Percentiles rank a stretch among this genome's conserved stretches.
Evolutionary conservation across 2,113 vertebrate genomes (phyloP).

Genomic region (Rhabdornis inornatus): DNA sequence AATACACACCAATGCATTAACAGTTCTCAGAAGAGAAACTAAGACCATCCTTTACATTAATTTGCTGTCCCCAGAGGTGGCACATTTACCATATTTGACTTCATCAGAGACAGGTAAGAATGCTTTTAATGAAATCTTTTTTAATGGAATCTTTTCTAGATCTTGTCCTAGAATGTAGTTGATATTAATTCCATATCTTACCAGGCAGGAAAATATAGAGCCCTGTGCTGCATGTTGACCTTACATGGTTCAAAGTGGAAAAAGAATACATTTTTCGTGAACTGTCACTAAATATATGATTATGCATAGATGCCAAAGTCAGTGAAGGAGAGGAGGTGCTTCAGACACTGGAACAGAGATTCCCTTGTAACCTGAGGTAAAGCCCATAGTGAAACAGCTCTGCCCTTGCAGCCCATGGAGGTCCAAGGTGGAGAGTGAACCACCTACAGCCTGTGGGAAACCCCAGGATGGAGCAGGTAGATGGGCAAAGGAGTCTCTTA

Average conservation of each 20-base stretch:
- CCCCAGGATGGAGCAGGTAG: not conserved
- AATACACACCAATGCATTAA: not conserved
- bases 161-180: not conserved
- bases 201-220: not conserved
- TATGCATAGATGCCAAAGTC: not conserved
- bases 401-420: not conserved
- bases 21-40: not conserved
- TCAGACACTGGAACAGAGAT: not conserved
- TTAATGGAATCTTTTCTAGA: not conserved
- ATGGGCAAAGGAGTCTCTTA: not conserved
- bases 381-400: not conserved
- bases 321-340: not conserved
- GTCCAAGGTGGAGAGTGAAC: rapidly evolving
- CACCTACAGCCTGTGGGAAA: not conserved
- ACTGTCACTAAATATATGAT: not conserved
- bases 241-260: not conserved
- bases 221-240: not conserved
- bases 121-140: not conserved
- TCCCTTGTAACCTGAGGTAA: not conserved
- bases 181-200: not conserved
- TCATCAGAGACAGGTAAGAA: not conserved
- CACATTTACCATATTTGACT: not conserved
- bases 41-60: not conserved
- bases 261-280: not conserved
- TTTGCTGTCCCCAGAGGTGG: not conserved